Base-by-base conservation (phyloP, 2,113 vertebrate species). In the Stercorarius parasiticus region DNA sequence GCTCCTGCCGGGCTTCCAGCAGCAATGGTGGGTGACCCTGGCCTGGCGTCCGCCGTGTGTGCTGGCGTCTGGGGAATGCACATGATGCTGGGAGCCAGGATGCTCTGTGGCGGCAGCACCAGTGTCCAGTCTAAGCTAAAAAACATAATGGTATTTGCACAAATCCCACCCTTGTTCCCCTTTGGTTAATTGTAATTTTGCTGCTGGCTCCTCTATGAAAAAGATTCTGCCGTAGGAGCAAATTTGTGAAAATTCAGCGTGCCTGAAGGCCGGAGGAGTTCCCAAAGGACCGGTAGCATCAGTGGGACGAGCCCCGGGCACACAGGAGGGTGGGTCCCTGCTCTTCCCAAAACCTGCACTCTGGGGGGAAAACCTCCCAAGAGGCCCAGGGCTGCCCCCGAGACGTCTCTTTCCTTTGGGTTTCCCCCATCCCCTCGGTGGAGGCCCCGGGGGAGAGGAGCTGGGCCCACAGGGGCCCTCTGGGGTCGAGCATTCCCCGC, bases 1-100 rank as follows among this genome's bases (percentile, higher is more conserved):
- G 49, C 21, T 62, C 18, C 47, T 13, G 40, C 18, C 0, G 40
- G 72, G 58, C 71, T 43, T 13, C 87, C 76, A 65, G 65, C 30
- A 19, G 52, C 43, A 0, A 8, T 6, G 23, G 15, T 16, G 72
- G 50, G 38, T 3, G 4, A 1, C 30, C 14, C 6, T 0, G 4
- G 20, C 17, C 1, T 26, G 10, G 11, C 1, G 0, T 6, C 4
- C 10, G 26, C 25, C 4, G 29, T 1, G 14, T 2, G 30, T 0
- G 11, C 29, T 5, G 87, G 53, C 0, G 30, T 8, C 15, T 23
- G 49, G 52, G 53, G 22, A 10, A 6, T 5, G 12, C 8, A 2
- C 0, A 5, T 2, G 22, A 1, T 6, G n/a, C 50, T 14, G 40
- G 62, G 25, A 42, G 38, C 5, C 62, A 59, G 84, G 64, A 56